Base-by-base conservation (phyloP, 2,797 vertebrate genomes). In the Pangasius djambal region DNA sequence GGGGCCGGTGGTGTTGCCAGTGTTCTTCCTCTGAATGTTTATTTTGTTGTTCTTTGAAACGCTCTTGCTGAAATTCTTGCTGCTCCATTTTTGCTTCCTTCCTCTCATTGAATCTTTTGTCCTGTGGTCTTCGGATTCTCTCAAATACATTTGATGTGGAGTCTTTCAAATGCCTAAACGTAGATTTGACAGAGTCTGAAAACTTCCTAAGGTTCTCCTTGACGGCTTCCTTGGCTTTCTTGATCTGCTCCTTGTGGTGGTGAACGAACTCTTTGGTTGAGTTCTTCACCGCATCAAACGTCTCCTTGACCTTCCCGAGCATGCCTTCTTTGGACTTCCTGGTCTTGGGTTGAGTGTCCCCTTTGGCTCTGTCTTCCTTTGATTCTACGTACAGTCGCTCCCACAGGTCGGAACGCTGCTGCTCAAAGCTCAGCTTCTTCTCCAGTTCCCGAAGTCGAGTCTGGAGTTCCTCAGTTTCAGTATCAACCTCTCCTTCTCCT, bases 211-310 rank as follows among this genome's bases (percentile, higher is more conserved):
- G 94, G 92, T 99, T 99, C 93, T 98, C 97, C 93, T 99, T 99
- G 88, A 99, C 98, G 0, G 98, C 98, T 94, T 99, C 97, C 93
- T 99, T 98, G 79, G 98, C 98, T 93, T 98, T 98, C 92, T 99
- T 99, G 90, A 99, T 98, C 95, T 98, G 98, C 94, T 99, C 98
- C 92, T 99, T 99, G 93, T 99, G 99, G 91, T 99, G 98, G 85
- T 98, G 97, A 85, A 99, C 98, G 91, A 99, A 99, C 92, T 98
- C 98, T 90, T 99, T 99, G 0, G 98, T 98, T 83, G 98, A 99
- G 95, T 99, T 99, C 93, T 99, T 99, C 95, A 99, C 97, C 0
- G 98, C 97, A 86, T 99, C 97, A 65, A 99, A 98, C 0, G 98
- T 99, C 92, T 99, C 96, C 92, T 98, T 98, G 87, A 99, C 96